A percentile compares a stretch with the other conserved stretches of the same genome.
These are phyloP conservation scores for Mya arenaria DNA, from an alignment of 1,140 invertebrate species.

Conservation along the genomic window DNA sequence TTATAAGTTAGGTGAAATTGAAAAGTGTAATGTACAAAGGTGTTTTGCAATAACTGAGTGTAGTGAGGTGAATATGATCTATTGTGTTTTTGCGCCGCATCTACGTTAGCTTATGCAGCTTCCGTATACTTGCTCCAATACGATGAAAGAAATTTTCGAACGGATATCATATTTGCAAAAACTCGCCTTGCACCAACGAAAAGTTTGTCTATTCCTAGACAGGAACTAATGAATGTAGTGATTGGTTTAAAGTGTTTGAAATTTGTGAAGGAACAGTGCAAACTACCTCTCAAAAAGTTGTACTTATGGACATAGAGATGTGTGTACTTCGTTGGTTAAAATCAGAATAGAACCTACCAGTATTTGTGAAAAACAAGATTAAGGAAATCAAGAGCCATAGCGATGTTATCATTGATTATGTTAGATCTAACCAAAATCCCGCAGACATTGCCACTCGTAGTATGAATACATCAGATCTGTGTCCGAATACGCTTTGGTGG, in stretches of 20 bases:
- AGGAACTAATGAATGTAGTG: neutral
- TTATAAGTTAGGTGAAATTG: neutral
- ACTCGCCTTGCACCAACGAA: neutral
- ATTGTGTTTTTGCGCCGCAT: neutral
- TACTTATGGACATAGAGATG: neutral
- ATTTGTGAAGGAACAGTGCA: neutral
- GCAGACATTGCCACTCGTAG: no score
- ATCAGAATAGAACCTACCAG: no score
- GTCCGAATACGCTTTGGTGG: no score
- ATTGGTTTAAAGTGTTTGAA: neutral
- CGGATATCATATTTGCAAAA: neutral
- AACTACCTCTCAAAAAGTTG: neutral
- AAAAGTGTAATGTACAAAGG: neutral
- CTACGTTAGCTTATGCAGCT: neutral
- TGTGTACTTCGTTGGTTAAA: neutral
- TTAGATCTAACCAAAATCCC: no score
- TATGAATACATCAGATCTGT: no score
- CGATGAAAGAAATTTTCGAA: neutral
- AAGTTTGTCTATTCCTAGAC: neutral
- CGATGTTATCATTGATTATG: no score
- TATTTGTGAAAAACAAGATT: no score
- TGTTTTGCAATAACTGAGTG: neutral
- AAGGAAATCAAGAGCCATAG: no score
- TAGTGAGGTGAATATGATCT: neutral
- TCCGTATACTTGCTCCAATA: neutral